phyloP scores from a whole-genome alignment of 2,113 vertebrate genomes.

The Tyrannus savana region DNA sequence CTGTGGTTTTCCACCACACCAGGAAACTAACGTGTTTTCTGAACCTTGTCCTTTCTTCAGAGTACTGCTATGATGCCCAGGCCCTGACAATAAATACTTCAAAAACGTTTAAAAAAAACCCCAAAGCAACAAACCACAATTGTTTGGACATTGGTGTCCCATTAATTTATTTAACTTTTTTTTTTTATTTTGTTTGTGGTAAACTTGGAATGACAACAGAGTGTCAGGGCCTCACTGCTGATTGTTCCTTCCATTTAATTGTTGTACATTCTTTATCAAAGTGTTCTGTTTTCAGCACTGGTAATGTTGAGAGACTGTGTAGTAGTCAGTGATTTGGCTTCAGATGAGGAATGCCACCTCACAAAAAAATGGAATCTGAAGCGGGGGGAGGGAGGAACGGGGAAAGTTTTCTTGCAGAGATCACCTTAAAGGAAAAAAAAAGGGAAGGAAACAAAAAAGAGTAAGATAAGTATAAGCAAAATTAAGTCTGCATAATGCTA shows the following conservation, averaged over 20 bases:
- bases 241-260: background rate
- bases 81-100: background rate
- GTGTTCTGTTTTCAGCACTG: background rate
- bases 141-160: background rate
- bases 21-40: background rate
- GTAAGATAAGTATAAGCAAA: background rate
- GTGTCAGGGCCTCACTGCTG: background rate
- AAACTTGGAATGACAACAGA: background rate
- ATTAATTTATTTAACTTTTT: background rate
- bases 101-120: background rate
- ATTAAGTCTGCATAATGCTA: background rate
- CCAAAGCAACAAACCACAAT: background rate
- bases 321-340: background rate
- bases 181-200: background rate
- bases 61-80: rapidly evolving
- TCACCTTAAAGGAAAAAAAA: background rate
- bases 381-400: rapidly evolving
- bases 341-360: background rate
- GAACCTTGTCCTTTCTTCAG: constrained; percentile 4
- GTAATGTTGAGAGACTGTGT: background rate
- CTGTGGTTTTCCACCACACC: background rate
- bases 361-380: background rate
- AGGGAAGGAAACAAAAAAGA: background rate
- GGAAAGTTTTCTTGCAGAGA: background rate
- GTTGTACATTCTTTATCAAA: background rate